Conservation (phyloP, 2,113 vertebrate species). For the Catharus bicknelli region DNA sequence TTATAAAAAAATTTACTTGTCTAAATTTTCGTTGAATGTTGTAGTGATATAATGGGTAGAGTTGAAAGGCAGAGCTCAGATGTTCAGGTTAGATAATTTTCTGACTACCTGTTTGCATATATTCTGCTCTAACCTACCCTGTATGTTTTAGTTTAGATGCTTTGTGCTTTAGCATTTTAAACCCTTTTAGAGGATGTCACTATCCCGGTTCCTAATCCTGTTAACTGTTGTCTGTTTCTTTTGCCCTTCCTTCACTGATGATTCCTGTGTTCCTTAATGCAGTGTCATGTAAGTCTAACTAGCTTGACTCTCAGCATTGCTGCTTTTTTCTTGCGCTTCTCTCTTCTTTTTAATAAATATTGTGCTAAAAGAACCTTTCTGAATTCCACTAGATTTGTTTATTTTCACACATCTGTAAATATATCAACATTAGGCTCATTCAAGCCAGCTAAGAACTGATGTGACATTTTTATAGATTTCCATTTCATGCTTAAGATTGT, state of each 20-base stretch:
- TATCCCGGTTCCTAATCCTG: conserved; percentile 78
- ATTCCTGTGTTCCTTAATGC: conserved; percentile 92
- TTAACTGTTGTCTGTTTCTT: conserved; percentile 91
- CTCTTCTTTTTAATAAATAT: conserved; percentile 1
- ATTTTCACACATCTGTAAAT: neutral
- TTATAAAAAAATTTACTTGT: neutral
- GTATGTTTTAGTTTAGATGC: conserved; percentile 64
- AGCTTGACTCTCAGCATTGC: conserved; percentile 68
- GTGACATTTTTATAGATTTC: conserved; percentile 17
- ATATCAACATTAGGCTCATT: neutral
- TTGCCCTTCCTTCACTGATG: conserved; percentile 83
- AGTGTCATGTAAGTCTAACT: conserved; percentile 99
- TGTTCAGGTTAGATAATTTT: neutral
- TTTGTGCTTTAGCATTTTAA: conserved; percentile 58
- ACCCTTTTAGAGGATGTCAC: conserved; percentile 58
- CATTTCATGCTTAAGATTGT: conserved; percentile 56
- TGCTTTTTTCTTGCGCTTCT: conserved; percentile 48
- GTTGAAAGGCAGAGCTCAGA: neutral
- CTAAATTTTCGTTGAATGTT: neutral
- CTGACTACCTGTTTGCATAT: neutral
- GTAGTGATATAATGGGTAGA: neutral
- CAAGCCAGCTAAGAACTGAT: neutral
- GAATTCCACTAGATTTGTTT: neutral
- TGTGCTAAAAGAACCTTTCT: conserved; percentile 3
- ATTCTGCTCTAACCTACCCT: conserved; percentile 47